Conservation (phyloP, 2,113 vertebrate species). For the Deroptyus accipitrinus region DNA sequence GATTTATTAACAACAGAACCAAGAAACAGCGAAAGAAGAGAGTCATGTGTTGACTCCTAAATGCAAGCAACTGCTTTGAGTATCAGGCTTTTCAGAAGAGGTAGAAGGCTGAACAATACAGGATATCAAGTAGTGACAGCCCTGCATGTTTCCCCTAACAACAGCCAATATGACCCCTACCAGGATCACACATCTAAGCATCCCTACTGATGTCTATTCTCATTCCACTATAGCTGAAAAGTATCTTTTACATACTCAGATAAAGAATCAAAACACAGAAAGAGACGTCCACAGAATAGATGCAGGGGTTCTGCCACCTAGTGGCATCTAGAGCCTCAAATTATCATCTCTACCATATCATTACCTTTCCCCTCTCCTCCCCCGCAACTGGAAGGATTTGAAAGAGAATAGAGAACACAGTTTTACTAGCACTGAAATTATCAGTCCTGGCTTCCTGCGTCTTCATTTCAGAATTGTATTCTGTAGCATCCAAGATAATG, state of each 20-base stretch:
- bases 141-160: background rate
- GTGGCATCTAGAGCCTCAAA: conserved; percentile 7
- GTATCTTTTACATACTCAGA: background rate
- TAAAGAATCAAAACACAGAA: background rate
- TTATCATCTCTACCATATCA: background rate
- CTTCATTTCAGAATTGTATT: background rate
- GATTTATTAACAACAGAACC: background rate
- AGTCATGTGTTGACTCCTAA: background rate
- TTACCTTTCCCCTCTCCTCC: background rate
- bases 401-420: background rate
- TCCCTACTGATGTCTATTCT: background rate
- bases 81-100: background rate
- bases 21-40: background rate
- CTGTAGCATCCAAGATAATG: background rate
- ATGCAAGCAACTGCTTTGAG: background rate
- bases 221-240: background rate
- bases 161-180: background rate
- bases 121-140: background rate
- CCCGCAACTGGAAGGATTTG: background rate
- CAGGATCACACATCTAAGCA: background rate
- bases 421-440: background rate
- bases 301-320: conserved; percentile 57
- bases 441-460: background rate
- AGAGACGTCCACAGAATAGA: background rate
- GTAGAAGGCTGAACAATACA: background rate